Conservation (phyloP, 2,888 invertebrate genomes). For the Caenorhabditis becei region DNA sequence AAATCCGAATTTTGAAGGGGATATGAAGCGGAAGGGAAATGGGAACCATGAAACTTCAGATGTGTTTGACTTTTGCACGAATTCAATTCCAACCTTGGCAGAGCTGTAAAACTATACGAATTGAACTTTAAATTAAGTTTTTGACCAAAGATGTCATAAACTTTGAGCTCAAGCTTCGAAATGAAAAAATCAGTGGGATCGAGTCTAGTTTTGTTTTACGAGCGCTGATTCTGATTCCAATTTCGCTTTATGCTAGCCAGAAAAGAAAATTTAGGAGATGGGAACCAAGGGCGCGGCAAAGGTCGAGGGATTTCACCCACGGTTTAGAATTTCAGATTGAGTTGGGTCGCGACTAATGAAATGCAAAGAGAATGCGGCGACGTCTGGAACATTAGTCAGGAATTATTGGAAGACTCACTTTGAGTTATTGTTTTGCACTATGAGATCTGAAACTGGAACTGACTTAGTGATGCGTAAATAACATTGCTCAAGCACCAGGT, state of each 20-base stretch:
- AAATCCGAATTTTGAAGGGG: neutral
- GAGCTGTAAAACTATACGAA: conserved; percentile 35
- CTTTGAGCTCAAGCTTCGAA: neutral
- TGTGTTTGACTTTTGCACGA: neutral
- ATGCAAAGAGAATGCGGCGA: neutral
- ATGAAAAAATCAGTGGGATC: neutral
- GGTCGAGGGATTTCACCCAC: conserved; percentile 52
- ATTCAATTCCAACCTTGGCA: conserved; percentile 1
- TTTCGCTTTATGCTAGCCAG: neutral
- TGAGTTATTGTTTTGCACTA: too few species aligned
- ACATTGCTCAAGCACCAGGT: too few species aligned
- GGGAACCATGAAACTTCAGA: too few species aligned
- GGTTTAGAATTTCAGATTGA: conserved; percentile 49
- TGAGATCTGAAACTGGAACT: too few species aligned
- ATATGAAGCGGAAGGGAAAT: conserved; percentile 20
- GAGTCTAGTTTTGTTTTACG: conserved; percentile 2
- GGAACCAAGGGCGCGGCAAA: conserved; percentile 20
- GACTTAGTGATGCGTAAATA: too few species aligned
- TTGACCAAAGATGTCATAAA: neutral
- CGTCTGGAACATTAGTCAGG: neutral
- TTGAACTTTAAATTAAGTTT: conserved; percentile 28
- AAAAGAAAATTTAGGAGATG: neutral
- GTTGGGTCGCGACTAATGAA: neutral
- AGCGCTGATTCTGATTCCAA: conserved; percentile 3
- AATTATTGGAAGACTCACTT: too few species aligned